These are phyloP conservation scores for Forbesichthys papilliferus DNA, from an alignment of 2,113 vertebrate genomes.

Conservation along the genomic window DNA sequence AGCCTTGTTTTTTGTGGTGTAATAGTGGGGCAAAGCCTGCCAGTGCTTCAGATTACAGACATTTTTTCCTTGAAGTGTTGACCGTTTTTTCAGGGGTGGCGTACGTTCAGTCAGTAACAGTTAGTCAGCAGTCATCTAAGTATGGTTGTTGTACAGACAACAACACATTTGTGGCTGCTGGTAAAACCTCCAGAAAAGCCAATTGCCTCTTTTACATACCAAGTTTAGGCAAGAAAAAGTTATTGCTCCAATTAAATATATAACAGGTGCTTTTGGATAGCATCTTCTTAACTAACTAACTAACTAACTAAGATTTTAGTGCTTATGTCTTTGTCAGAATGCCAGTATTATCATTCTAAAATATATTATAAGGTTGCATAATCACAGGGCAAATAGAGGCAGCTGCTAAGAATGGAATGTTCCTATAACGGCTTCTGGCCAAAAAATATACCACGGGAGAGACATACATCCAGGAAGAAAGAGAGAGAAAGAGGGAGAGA, in stretches of 20 bases:
- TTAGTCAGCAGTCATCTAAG: slow-evolving; percentile 18
- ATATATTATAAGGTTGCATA: slow-evolving; percentile 34
- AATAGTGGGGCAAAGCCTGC: slow-evolving; percentile 47
- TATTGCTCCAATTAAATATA: not conserved
- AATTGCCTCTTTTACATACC: not conserved
- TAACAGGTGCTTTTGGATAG: no score
- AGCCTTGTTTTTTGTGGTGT: slow-evolving; percentile 36
- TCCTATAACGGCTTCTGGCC: slow-evolving; percentile 52
- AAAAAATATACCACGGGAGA: slow-evolving; percentile 53
- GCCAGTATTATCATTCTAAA: not conserved
- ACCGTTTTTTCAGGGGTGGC: slow-evolving; percentile 5
- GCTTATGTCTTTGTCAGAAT: no score
- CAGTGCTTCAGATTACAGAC: slow-evolving; percentile 47
- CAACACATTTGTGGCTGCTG: slow-evolving; percentile 8
- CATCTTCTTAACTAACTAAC: no score
- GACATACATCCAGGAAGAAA: slow-evolving; percentile 47
- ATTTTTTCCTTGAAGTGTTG: slow-evolving; percentile 22
- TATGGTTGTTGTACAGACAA: not conserved
- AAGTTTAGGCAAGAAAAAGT: not conserved
- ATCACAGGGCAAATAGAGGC: slow-evolving; percentile 43
- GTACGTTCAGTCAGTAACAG: slow-evolving; percentile 15
- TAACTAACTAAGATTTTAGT: no score
- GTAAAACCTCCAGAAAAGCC: not conserved
- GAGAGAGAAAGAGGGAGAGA: slow-evolving; percentile 13
- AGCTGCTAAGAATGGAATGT: slow-evolving; percentile 56